These are phyloP conservation scores for Protobothrops mucrosquamatus DNA, from an alignment of 2,113 vertebrate species.

Conservation along the genomic window DNA sequence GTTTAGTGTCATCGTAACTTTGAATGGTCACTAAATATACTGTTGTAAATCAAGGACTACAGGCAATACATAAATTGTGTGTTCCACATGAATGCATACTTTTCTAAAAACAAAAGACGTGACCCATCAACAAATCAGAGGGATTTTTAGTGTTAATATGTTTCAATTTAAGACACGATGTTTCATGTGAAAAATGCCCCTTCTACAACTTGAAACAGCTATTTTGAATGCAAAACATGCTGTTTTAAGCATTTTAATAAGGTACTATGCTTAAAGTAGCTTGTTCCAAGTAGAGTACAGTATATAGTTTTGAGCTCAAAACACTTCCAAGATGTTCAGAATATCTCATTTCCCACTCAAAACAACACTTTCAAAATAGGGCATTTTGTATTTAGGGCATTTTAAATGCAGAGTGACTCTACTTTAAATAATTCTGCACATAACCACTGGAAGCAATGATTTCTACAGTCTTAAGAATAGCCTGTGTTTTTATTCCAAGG, in stretches of 20 bases:
- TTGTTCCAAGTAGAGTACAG: background rate
- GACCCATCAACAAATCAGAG: background rate
- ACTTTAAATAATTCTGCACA: background rate
- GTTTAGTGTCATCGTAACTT: background rate
- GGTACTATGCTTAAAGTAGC: background rate
- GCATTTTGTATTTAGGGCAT: background rate
- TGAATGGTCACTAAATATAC: background rate
- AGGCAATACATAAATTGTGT: background rate
- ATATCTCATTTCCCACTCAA: background rate
- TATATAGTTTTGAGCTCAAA: background rate
- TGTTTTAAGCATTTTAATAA: background rate
- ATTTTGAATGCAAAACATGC: background rate
- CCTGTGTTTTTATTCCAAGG: background rate
- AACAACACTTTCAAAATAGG: background rate
- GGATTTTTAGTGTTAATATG: background rate
- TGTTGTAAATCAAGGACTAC: background rate
- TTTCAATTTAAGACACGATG: background rate
- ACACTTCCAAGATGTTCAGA: background rate
- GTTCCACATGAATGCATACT: background rate
- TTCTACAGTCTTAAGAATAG: background rate
- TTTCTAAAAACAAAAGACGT: background rate
- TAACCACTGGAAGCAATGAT: background rate
- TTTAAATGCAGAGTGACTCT: background rate
- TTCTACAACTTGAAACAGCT: background rate
- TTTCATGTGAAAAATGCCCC: background rate